Evolutionary conservation across 2,888 invertebrate species (phyloP).

Genomic region (Hesperia comma): DNA sequence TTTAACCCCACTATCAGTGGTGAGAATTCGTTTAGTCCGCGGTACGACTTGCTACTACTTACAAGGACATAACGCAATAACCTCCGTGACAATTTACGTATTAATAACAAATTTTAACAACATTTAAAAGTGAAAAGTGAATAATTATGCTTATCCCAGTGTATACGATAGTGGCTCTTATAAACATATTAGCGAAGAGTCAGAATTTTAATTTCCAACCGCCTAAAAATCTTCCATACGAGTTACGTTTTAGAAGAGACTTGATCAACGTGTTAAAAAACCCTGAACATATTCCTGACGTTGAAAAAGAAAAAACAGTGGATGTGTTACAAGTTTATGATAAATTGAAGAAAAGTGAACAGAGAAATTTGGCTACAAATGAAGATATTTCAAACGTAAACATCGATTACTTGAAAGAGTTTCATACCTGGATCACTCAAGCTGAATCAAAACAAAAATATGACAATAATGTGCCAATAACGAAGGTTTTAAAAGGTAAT

Average conservation of each 20-base stretch:
- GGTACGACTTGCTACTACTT: no score
- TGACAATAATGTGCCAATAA: background rate
- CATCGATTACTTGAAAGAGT: background rate
- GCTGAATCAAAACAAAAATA: background rate
- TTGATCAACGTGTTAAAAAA: background rate
- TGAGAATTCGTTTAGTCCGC: no score
- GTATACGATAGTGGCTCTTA: slow-evolving; percentile 40
- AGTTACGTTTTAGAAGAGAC: slow-evolving; percentile 10
- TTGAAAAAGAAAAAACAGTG: background rate
- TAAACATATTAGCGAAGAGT: no score
- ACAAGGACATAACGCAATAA: no score
- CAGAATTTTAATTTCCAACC: slow-evolving; percentile 50
- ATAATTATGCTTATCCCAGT: slow-evolving; percentile 42
- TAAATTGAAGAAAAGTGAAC: background rate
- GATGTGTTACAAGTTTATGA: background rate
- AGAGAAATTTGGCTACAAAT: background rate
- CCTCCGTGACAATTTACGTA: no score
- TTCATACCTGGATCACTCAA: background rate
- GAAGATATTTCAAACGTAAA: background rate
- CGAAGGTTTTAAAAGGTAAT: background rate
- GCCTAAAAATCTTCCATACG: slow-evolving; percentile 17
- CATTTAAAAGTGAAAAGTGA: no score
- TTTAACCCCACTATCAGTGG: no score
- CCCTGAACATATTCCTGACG: background rate
- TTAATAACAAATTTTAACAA: no score